Conservation (phyloP, 2,888 invertebrate genomes). For the Didymodactylos carnosus region DNA sequence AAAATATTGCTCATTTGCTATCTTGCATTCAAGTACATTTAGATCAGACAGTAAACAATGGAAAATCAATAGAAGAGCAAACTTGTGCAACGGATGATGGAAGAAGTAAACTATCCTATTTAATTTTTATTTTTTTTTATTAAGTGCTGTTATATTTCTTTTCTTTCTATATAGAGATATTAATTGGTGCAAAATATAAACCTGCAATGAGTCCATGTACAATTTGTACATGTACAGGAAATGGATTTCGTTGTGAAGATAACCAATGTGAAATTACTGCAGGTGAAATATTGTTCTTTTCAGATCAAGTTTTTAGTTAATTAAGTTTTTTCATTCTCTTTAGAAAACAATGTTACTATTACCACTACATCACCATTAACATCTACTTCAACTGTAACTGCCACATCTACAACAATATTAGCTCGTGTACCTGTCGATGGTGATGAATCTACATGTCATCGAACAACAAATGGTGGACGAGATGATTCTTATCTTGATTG, state of each 20-base stretch:
- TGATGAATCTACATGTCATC: neutral
- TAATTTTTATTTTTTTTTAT: neutral
- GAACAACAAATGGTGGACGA: neutral
- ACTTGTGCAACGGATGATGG: neutral
- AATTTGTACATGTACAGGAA: neutral
- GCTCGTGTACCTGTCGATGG: neutral
- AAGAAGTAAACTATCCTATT: neutral
- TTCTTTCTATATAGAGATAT: neutral
- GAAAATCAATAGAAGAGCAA: neutral
- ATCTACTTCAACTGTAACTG: neutral
- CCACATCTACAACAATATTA: neutral
- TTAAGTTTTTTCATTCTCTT: neutral
- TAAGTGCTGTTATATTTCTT: neutral
- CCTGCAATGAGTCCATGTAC: neutral
- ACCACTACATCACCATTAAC: neutral
- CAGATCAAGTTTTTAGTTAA: too few species aligned
- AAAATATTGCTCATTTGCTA: too few species aligned
- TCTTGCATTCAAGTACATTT: too few species aligned
- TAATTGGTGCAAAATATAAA: neutral
- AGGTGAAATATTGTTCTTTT: neutral
- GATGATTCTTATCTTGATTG: neutral
- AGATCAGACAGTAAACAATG: too few species aligned
- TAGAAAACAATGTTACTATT: neutral
- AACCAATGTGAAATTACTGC: neutral
- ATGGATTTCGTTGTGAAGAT: neutral